Evolutionary conservation across 1,140 invertebrate genomes (phyloP), one percentile per base, ranked within the genome.

Genomic region (Anoplolepis gracilipes): DNA sequence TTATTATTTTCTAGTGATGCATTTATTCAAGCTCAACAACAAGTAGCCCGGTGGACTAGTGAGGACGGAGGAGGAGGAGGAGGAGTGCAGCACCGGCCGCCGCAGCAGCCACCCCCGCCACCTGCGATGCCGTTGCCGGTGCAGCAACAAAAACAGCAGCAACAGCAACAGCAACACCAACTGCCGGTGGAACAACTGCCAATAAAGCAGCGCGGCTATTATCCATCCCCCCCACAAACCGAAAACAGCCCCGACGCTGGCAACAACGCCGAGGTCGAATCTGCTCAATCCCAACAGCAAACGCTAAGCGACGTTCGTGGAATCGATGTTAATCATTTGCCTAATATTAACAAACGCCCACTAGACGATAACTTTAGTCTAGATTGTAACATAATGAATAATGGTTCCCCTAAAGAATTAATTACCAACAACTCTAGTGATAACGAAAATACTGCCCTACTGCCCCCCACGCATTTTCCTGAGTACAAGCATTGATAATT

Each of bases 1-100:
- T 96, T 97, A 96, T 97, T 97, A 97, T 97, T 97, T 97, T 97
- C 96, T 97, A 98, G 97, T 97, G 97, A 98, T 97, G 97, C 97
- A 97, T 98, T 98, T 97, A 97, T 98, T 97, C 97, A 98, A 97
- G 97, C 97, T 97, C 97, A 97, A 97, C 97, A 97, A 97, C 97
- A 97, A 96, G 96, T 98, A 97, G 97, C 97, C 96, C 97, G 97
- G 96, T 98, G 97, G 97, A 98, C 97, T 95, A 98, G 97, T 97
- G 97, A 98, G 95, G 97, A 98, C 95, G 84, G 87, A 69, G 76
- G 76, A 79, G 96, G 76, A 62, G 96, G 96, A 93, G 96, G 86
- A 77, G 75, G 75, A 67, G 96, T 97, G 93, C 96, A 97, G 92
- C 96, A 96, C 76, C 91, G 92, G 85, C 92, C 91, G 86, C 92